Evolutionary conservation across 1,140 invertebrate species (phyloP), one percentile per base, ranked within the genome.

Genomic region (Pogonomyrmex barbatus): DNA sequence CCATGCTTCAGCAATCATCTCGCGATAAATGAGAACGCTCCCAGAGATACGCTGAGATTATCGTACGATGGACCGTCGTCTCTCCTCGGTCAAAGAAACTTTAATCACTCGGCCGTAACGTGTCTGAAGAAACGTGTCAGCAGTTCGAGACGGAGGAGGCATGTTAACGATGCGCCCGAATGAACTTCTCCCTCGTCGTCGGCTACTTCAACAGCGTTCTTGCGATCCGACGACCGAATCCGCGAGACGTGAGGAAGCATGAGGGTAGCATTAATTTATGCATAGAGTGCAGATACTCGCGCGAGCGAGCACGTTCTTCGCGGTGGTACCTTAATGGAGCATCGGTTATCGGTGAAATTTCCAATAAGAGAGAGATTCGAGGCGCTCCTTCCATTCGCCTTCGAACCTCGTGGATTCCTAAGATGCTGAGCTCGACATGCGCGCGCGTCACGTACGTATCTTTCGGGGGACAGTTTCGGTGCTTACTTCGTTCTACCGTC

Each of bases 321-420:
- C 52, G 73, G 39, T 63, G 65, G 52, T 50, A 56, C 78, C 83
- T 91, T 91, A 91, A 91, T 90, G 89, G 89, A 90, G 83, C 83
- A 81, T 75, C 87, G 86, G 89, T 90, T 91, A 91, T 91, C 89
- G 89, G 75, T 45, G 56, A 88, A 90, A 91, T 91, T 91, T 91
- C 88, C 89, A 90, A 91, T 91, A 90, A 91, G 88, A 90, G 77
- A 88, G 67, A 90, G 77, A 90, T 62, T 90, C 88, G 60, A 45
- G 76, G 45, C 56, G 63, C 86, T 84, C 56, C 54, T 58, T 62
- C 24, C 58, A 36, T 17, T 45, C 54, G 68, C 60, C 52, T 70
- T 30, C 10, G 52, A 24, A 24, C 24, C 24, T 24, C 24, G 24
- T 78, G 73, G 82, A 78, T 78, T 78, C 75, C 58, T 54, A 63